phyloP scores from a whole-genome alignment of 2,113 vertebrate species.

The Lonchura striata region DNA sequence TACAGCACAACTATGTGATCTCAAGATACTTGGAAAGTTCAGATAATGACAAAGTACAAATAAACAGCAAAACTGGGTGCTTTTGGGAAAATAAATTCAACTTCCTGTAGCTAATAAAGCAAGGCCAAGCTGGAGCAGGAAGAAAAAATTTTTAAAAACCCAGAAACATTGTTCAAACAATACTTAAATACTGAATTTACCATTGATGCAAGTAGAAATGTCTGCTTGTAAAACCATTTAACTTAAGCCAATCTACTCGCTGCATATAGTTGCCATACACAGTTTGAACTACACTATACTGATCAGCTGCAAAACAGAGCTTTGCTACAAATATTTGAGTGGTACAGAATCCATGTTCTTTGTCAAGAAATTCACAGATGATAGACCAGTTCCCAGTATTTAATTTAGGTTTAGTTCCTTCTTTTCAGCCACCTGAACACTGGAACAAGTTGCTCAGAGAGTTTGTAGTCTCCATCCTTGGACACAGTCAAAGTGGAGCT shows the following conservation, averaged over 20 bases:
- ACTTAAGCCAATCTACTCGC: background rate
- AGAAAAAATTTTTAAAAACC: accelerated
- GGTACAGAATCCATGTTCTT: background rate
- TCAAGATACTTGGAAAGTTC: background rate
- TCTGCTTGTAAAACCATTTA: background rate
- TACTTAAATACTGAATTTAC: background rate
- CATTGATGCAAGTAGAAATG: background rate
- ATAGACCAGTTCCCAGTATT: background rate
- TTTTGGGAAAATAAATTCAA: background rate
- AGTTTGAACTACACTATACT: background rate
- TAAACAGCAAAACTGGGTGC: background rate
- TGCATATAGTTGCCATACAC: background rate
- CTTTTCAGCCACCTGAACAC: background rate
- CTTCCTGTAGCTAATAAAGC: background rate
- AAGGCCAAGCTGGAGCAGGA: background rate
- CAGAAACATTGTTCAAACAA: background rate
- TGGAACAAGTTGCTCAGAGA: background rate
- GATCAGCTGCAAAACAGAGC: background rate
- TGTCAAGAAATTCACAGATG: background rate
- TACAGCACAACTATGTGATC: background rate
- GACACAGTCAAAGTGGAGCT: background rate
- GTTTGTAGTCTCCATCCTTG: background rate
- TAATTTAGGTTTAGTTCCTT: background rate
- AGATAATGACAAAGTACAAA: background rate
- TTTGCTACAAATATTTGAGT: background rate